Percentiles rank a stretch among this genome's conserved stretches.
Evolutionary conservation across 2,888 invertebrate genomes (phyloP).

Genomic region (Diarsia mendica): DNA sequence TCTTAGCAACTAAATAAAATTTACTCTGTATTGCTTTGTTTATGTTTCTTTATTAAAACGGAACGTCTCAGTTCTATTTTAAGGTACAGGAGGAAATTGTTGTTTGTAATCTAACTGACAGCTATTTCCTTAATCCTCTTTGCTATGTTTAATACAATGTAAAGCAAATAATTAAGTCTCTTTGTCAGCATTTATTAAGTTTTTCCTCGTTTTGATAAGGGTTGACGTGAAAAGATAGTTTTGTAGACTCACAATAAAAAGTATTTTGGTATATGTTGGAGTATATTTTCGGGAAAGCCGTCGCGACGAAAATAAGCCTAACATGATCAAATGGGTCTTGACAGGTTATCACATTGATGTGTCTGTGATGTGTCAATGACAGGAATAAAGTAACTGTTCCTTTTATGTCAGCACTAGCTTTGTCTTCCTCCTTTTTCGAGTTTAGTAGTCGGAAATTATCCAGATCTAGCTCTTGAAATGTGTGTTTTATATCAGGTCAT

Average conservation of each 20-base stretch:
- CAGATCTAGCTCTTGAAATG: not conserved
- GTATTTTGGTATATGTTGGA: not conserved
- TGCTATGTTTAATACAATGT: not conserved
- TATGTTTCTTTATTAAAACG: not conserved
- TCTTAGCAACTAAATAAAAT: not conserved
- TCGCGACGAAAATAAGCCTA: not conserved
- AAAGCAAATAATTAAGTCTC: constrained; percentile 8
- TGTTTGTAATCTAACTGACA: not conserved
- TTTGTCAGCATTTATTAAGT: not conserved
- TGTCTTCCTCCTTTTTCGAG: too few relatives aligned
- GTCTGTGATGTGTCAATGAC: not conserved
- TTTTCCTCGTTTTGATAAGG: constrained; percentile 40
- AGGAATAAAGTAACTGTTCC: not conserved
- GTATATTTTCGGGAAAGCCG: not conserved
- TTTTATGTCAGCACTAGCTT: not conserved
- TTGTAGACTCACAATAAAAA: not conserved
- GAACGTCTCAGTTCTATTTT: not conserved
- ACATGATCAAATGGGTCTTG: constrained; percentile 1
- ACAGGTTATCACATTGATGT: constrained; percentile 25
- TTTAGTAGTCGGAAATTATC: not conserved
- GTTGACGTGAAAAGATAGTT: constrained; percentile 40
- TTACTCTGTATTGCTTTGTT: not conserved
- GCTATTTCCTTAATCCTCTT: not conserved
- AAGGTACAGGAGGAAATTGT: not conserved
- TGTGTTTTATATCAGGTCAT: not conserved